Evolutionary conservation across 2,797 vertebrate genomes (phyloP).

Genomic region (Xiphophorus birchmanni): DNA sequence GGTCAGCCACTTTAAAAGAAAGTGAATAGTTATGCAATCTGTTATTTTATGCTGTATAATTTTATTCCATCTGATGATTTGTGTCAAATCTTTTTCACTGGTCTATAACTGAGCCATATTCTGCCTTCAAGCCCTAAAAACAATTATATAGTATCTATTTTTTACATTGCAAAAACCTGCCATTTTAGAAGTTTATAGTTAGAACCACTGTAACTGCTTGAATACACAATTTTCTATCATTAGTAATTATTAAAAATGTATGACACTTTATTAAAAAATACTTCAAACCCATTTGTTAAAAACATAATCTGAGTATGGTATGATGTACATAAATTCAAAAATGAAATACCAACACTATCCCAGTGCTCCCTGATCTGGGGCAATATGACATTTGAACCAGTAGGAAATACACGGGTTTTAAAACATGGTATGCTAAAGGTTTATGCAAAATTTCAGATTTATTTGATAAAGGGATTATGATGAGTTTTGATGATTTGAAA

Average conservation of each 20-base stretch:
- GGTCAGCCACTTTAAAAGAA: neutral
- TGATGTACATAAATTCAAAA: neutral
- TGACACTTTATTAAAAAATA: too few relatives aligned
- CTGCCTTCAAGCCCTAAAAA: neutral
- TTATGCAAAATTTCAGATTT: too few relatives aligned
- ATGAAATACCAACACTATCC: neutral
- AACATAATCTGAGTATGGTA: neutral
- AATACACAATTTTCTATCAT: neutral
- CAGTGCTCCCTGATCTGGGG: neutral
- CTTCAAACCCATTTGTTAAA: neutral
- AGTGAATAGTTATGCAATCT: neutral
- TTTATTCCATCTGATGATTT: neutral
- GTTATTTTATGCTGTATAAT: neutral
- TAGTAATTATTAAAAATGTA: neutral
- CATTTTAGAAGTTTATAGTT: neutral
- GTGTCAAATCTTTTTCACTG: neutral
- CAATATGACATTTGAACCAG: too few relatives aligned
- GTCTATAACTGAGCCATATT: neutral
- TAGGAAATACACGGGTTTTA: too few relatives aligned
- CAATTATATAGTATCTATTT: neutral
- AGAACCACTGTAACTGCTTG: neutral
- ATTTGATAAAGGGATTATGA: too few relatives aligned
- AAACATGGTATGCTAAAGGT: too few relatives aligned
- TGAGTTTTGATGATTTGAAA: too few relatives aligned
- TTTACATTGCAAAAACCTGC: neutral